phyloP scores from a whole-genome alignment of 2,888 invertebrate species.

The Entomobrya multifasciata region DNA sequence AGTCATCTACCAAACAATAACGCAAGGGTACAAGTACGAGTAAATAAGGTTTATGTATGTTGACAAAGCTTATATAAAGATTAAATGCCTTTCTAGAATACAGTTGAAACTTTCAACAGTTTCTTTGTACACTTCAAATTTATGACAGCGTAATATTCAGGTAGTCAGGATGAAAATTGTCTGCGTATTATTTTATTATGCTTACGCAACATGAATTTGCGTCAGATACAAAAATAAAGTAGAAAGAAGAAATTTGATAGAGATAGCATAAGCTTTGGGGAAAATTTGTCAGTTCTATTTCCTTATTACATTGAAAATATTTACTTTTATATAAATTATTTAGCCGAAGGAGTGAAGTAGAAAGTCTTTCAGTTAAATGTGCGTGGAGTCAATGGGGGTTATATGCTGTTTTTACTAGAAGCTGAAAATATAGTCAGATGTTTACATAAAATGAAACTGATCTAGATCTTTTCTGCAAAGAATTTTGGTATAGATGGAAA shows the following conservation, averaged over 20 bases:
- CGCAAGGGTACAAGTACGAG: neutral
- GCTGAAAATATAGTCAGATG: no score
- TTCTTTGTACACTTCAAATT: slow-evolving; percentile 30
- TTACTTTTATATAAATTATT: no score
- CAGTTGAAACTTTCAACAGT: slow-evolving; percentile 49
- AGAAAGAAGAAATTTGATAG: no score
- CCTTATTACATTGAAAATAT: no score
- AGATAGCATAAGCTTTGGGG: no score
- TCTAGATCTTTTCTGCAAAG: no score
- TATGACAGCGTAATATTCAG: slow-evolving; percentile 45
- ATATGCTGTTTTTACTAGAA: no score
- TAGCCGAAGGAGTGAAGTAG: neutral
- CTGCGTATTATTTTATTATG: neutral
- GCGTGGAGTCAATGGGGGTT: no score
- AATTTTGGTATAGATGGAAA: no score
- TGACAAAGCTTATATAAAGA: neutral
- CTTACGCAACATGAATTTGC: neutral
- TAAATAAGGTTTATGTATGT: neutral
- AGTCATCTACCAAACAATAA: neutral
- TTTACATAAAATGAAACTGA: no score
- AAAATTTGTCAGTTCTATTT: no score
- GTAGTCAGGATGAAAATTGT: slow-evolving; percentile 17
- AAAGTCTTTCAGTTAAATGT: neutral
- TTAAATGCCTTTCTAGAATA: neutral
- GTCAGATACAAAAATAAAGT: neutral